Base-by-base conservation (phyloP, 2,797 vertebrate genomes). In the Liparis tanakae region DNA sequence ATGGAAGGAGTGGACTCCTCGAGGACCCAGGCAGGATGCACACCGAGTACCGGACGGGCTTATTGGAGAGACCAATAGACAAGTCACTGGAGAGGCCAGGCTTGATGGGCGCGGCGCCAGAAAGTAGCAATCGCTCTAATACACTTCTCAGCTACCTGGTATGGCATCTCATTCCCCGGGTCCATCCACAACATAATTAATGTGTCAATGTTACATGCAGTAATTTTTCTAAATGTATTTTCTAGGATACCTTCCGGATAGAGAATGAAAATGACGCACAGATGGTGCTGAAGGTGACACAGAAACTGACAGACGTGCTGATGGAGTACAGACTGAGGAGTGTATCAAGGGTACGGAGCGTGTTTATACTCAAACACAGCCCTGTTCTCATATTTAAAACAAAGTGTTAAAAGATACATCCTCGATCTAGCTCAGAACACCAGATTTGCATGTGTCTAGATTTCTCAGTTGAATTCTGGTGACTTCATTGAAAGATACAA, bases 271-370 rank as follows among this genome's bases (percentile, higher is more conserved):
- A 82, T 1, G 96, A 97, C 57, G 96, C 96, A 72, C 94, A 96
- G 65, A 92, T 96, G 83, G 96, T 96, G 78, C 87, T 96, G 66
- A 96, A 96, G 85, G 94, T 97, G 87, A 96, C 95, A 0, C 96
- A 96, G 87, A 96, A 93, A 78, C 92, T 97, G 72, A 97, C 95
- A 13, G 94, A 94, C 67, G 91, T 94, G 30, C 88, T 97, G 80
- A 96, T 97, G 94, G 93, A 95, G 66, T 97, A 96, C 90, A 93
- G 94, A 73, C 93, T 95, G 48, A 93, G 95, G 74, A 92, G 84
- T 25, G 82, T 93, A 25, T 93, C 92, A 43, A 50, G 84, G 70
- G 95, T 96, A 93, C 59, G 80, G 15, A 54, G 34, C 30, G 60
- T 50, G 14, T 41, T 70, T 30, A 13, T 44, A 22, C 57, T n/a